Conservation (phyloP, 2,113 vertebrate genomes). For the Trinectes maculatus region DNA sequence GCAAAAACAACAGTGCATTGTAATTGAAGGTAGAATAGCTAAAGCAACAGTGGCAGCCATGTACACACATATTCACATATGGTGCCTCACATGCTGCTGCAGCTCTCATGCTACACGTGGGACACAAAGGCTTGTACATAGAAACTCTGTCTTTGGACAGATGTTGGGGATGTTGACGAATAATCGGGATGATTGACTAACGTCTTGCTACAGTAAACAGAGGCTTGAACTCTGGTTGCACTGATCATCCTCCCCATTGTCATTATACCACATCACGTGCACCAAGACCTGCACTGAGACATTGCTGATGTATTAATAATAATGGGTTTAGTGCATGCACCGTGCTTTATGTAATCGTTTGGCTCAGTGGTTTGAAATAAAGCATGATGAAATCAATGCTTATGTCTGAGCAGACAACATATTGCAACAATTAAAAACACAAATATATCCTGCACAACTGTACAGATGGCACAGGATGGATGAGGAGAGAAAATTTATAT, state of each 20-base stretch:
- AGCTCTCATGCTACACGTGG: constrained; percentile 45
- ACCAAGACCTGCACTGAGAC: background rate
- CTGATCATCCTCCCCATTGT: constrained; percentile 12
- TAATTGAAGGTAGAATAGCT: background rate
- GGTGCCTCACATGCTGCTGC: constrained; percentile 38
- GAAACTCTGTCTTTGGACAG: constrained; percentile 24
- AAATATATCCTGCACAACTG: too few species aligned
- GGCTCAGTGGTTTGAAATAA: background rate
- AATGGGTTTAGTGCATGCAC: background rate
- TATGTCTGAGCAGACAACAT: too few species aligned
- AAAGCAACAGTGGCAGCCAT: background rate
- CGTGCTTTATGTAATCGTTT: background rate
- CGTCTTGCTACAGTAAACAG: constrained; percentile 1
- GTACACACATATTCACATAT: constrained; percentile 20
- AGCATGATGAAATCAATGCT: background rate
- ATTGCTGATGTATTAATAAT: background rate
- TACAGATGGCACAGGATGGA: background rate
- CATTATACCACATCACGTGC: background rate
- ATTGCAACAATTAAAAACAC: too few species aligned
- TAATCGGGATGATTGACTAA: constrained; percentile 46
- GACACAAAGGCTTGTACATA: background rate
- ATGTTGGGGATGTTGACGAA: constrained; percentile 46
- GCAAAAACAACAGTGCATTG: too few species aligned
- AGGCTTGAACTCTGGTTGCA: background rate
- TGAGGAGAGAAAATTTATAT: constrained; percentile 14